Evolutionary conservation across 64 coral and sea anemone species (phyloP), one percentile per base, ranked within the genome.

Genomic region (Montipora efflorescens): DNA sequence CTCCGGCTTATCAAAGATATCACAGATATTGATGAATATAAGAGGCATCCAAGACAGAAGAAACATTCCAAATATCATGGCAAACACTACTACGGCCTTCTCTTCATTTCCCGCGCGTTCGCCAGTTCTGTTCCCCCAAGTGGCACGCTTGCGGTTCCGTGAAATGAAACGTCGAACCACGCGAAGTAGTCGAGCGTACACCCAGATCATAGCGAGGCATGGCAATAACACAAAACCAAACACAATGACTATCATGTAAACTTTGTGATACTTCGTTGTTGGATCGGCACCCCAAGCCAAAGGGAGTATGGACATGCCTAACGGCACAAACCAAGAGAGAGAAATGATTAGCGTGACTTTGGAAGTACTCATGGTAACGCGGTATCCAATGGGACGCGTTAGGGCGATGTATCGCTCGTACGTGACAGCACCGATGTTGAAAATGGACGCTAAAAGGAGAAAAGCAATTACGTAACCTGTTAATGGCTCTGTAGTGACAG

Each of bases 81-180:
- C 96, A 46, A 97, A 97, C 59, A 97, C 96, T 2, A 90, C 12
- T 18, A 90, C 83, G 13, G 96, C 93, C 75, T 97, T 97, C 55
- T 97, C 96, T 59, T 97, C 96, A 76, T 84, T 97, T 76, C 96
- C 96, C 12, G 96, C 96, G 0, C 96, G 93, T 46, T 97, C 96
- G 6, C 96, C 96, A 11, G 96, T 97, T 16, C 91, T 87, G 75
- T 97, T 97, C 1, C 96, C 96, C 78, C 87, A 89, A 11, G 91
- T 97, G 15, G 96, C 88, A 66, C 96, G 93, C 16, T 72, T 53
- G 13, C 90, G 72, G 64, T 97, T 97, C 44, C 96, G 94, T n/a
- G 79, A 79, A 47, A 97, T 84, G 74, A 88, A 97, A 59, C 87
- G 94, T 8, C 93, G 93, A 4, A 97, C 90, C 45, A 97, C 91